A percentile compares a stretch with the other conserved stretches of the same genome.
Evolutionary conservation across 2,888 invertebrate species (phyloP).

Genomic region (Pseudococcus jackbeardsleyi): DNA sequence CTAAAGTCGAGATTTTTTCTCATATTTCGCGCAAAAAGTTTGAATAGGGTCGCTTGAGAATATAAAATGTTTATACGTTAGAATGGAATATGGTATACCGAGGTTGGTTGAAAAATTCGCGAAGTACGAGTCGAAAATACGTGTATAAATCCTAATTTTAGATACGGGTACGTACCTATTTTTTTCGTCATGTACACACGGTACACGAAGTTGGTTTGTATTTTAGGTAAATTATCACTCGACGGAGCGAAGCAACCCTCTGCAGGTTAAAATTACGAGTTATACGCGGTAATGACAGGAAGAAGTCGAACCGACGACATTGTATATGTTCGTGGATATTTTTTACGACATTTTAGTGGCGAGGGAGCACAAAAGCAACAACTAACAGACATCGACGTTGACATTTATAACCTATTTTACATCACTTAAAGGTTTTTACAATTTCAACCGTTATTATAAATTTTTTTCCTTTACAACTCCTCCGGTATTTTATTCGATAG

Average conservation of each 20-base stretch:
- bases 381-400: slow-evolving; percentile 59
- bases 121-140: neutral
- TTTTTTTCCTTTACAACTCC: slow-evolving; percentile 36
- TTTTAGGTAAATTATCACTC: slow-evolving; percentile 31
- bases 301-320: slow-evolving; percentile 59
- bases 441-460: slow-evolving; percentile 42
- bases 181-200: neutral
- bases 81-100: neutral
- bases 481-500: slow-evolving; percentile 48
- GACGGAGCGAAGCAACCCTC: neutral
- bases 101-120: slow-evolving; percentile 1
- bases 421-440: slow-evolving; percentile 56
- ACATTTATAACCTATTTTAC: slow-evolving; percentile 64
- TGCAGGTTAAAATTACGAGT: slow-evolving; percentile 40
- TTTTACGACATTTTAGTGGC: slow-evolving; percentile 60
- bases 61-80: neutral
- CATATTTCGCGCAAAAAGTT: neutral
- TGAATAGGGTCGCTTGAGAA: neutral
- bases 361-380: slow-evolving; percentile 32
- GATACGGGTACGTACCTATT: neutral
- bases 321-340: slow-evolving; percentile 36
- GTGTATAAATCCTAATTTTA: slow-evolving; percentile 32
- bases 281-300: slow-evolving; percentile 58
- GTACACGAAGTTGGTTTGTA: neutral
- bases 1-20: neutral